Evolutionary conservation across 2,797 vertebrate genomes (phyloP).

Genomic region (Sarcoramphus papa): DNA sequence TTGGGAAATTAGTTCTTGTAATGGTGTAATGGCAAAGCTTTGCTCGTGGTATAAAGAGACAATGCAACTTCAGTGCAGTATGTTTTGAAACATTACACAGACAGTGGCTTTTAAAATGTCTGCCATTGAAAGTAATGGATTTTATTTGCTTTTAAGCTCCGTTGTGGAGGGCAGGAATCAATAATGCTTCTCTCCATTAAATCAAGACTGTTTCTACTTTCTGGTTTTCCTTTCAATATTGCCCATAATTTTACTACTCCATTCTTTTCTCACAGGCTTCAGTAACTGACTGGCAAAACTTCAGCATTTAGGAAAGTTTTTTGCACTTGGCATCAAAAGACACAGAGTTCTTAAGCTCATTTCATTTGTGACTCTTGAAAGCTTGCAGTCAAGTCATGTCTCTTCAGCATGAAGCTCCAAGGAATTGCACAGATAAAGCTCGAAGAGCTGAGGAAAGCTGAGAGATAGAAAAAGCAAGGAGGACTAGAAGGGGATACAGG

Average conservation of each 20-base stretch:
- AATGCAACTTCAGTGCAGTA: background rate
- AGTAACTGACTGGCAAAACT: background rate
- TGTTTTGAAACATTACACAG: background rate
- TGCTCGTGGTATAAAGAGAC: background rate
- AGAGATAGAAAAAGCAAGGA: conserved; percentile 15
- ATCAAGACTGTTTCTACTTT: conserved; percentile 20
- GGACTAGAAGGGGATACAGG: conserved; percentile 1
- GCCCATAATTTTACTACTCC: background rate
- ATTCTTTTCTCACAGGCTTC: background rate
- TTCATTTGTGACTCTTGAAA: conserved; percentile 64
- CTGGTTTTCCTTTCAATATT: background rate
- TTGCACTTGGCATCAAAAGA: background rate
- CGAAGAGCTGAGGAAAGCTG: conserved; percentile 12
- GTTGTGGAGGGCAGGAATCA: conserved; percentile 15
- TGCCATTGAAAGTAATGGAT: background rate
- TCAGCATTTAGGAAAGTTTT: conserved; percentile 11
- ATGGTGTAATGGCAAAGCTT: background rate
- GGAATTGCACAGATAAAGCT: conserved; percentile 54
- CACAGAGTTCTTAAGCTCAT: background rate
- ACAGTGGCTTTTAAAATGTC: conserved; percentile 7
- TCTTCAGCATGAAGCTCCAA: conserved; percentile 53
- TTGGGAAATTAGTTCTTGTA: background rate
- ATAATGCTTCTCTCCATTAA: conserved; percentile 5
- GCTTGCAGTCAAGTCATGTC: conserved; percentile 42
- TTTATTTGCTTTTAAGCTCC: conserved; percentile 32